These are phyloP conservation scores for Zoroaster sp. DNA, from an alignment of 53 echinoderm and acorn worm genomes.

Conservation along the genomic window DNA sequence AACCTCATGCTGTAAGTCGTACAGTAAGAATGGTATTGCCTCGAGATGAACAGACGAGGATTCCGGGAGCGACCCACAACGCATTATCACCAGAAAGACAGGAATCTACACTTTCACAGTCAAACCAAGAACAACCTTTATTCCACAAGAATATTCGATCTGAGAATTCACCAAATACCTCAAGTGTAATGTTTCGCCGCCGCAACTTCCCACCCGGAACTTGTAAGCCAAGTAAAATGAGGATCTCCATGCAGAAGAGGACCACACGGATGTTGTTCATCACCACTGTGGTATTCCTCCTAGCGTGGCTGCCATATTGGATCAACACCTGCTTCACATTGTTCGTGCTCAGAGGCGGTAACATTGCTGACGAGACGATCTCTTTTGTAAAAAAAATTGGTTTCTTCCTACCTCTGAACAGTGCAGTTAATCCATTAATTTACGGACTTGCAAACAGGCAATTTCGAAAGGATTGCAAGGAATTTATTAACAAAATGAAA, in stretches of 20 bases:
- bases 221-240: too few species aligned
- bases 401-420: background rate
- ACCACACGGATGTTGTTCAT: slow-evolving; percentile 18
- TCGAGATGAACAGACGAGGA: too few species aligned
- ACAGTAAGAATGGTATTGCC: too few species aligned
- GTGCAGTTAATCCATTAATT: background rate
- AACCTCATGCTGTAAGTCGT: too few species aligned
- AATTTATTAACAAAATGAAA: background rate
- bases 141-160: too few species aligned
- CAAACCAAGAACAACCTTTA: too few species aligned
- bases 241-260: slow-evolving; percentile 23
- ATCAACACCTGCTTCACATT: background rate
- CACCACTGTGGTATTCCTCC: slow-evolving; percentile 11
- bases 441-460: background rate
- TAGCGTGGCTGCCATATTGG: slow-evolving; percentile 31
- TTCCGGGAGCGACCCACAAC: background rate
- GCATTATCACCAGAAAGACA: too few species aligned
- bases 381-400: background rate
- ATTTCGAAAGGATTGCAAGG: background rate
- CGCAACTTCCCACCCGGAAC: too few species aligned
- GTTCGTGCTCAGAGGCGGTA: background rate
- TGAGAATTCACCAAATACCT: too few species aligned
- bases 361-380: background rate
- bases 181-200: too few species aligned
- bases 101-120: too few species aligned